phyloP scores from a whole-genome alignment of 2,888 invertebrate species.

The Anarsia innoxiella region DNA sequence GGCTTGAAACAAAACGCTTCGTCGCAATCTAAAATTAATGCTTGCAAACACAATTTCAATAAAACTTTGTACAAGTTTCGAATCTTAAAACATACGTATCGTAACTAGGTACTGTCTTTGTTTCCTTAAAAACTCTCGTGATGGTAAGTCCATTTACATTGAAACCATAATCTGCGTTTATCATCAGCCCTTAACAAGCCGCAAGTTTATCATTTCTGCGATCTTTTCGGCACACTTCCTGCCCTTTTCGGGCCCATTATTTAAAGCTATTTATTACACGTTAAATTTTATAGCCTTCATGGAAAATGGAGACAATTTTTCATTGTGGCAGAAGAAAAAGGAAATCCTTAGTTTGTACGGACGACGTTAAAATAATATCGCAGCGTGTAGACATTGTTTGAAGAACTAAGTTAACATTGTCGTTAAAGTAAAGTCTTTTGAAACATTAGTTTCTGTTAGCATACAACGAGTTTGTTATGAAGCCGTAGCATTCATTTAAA shows the following conservation, averaged over 20 bases:
- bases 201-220: constrained; percentile 3
- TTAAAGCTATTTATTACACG: constrained; percentile 9
- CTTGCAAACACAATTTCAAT: too few relatives aligned
- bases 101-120: too few relatives aligned
- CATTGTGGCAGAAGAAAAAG: constrained; percentile 21
- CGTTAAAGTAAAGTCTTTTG: background rate
- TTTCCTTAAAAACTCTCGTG: background rate
- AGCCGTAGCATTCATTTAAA: constrained; percentile 2
- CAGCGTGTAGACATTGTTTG: background rate
- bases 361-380: constrained; percentile 1
- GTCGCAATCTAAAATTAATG: too few relatives aligned
- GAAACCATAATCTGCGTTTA: constrained; percentile 6
- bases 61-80: too few relatives aligned
- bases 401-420: background rate
- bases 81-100: too few relatives aligned
- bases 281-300: constrained; percentile 31
- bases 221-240: constrained; percentile 4
- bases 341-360: constrained; percentile 17
- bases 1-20: too few relatives aligned
- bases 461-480: constrained; percentile 4
- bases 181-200: constrained; percentile 4
- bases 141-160: background rate
- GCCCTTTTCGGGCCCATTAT: background rate
- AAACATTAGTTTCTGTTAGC: too few relatives aligned
- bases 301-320: constrained; percentile 28